Conservation (phyloP, 2,113 vertebrate species). For the Grus americana region DNA sequence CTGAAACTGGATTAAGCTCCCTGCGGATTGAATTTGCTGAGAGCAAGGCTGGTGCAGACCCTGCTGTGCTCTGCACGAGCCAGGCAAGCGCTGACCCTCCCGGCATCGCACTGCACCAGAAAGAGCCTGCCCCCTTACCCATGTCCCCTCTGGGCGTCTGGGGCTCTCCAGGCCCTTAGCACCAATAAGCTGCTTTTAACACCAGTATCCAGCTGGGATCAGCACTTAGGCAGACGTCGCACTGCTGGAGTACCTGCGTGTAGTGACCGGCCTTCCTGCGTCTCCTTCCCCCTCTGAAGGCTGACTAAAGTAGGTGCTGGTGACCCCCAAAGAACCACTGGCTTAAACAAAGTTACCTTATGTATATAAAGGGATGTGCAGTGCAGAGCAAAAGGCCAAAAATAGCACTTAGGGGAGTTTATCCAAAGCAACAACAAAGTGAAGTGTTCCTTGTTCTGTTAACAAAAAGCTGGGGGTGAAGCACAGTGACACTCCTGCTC, state of each 20-base stretch:
- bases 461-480: not conserved
- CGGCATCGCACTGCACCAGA: accelerated
- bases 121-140: accelerated
- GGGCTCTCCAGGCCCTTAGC: not conserved
- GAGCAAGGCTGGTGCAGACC: accelerated
- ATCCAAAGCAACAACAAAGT: not conserved
- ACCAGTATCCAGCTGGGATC: not conserved
- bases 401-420: not conserved
- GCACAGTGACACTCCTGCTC: not conserved
- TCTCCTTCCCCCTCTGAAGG: not conserved
- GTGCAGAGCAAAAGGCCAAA: not conserved
- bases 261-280: accelerated
- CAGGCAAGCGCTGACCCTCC: not conserved
- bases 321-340: not conserved
- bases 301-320: not conserved
- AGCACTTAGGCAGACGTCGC: accelerated
- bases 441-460: not conserved
- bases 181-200: not conserved
- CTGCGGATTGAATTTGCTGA: not conserved
- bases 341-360: not conserved
- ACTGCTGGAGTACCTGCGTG: not conserved
- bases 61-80: not conserved
- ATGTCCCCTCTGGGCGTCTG: accelerated
- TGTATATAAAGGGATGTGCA: not conserved
- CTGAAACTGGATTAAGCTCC: not conserved